Evolutionary conservation across 2,113 vertebrate species (phyloP).

Genomic region (Xerus inauris): DNA sequence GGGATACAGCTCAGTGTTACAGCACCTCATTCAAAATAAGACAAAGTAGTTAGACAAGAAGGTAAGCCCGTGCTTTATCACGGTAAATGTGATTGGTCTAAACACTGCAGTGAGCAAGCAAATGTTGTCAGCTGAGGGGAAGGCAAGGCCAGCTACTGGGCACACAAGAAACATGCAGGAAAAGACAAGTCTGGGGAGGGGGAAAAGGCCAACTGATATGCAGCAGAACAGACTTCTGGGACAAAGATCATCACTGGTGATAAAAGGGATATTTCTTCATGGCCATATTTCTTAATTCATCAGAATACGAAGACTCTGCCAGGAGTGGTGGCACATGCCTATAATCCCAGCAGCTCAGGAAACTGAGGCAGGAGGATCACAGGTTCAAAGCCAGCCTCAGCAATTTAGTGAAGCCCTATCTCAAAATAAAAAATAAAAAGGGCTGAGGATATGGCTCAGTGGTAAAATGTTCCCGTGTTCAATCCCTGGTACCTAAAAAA

Average conservation of each 20-base stretch:
- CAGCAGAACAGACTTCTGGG: rapidly evolving
- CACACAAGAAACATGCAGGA: not conserved
- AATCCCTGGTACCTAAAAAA: no score
- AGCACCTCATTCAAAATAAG: not conserved
- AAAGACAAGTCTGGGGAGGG: not conserved
- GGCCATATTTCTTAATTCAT: not conserved
- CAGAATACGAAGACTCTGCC: not conserved
- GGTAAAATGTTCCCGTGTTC: no score
- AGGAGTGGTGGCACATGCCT: no score
- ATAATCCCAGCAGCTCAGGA: no score
- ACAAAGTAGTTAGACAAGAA: not conserved
- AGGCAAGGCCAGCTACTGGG: not conserved
- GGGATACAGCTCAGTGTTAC: no score
- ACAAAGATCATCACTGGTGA: not conserved
- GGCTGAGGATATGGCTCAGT: no score
- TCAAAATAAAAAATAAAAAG: no score
- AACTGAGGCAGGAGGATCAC: no score
- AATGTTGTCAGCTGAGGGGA: not conserved
- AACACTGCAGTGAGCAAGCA: not conserved
- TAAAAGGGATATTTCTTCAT: not conserved
- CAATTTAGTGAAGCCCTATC: no score
- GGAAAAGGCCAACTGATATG: not conserved
- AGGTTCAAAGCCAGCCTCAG: no score
- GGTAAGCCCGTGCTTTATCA: not conserved
- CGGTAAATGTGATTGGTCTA: not conserved